These are phyloP conservation scores for Bubo scandiacus DNA, from an alignment of 2,113 vertebrate species.

Conservation along the genomic window DNA sequence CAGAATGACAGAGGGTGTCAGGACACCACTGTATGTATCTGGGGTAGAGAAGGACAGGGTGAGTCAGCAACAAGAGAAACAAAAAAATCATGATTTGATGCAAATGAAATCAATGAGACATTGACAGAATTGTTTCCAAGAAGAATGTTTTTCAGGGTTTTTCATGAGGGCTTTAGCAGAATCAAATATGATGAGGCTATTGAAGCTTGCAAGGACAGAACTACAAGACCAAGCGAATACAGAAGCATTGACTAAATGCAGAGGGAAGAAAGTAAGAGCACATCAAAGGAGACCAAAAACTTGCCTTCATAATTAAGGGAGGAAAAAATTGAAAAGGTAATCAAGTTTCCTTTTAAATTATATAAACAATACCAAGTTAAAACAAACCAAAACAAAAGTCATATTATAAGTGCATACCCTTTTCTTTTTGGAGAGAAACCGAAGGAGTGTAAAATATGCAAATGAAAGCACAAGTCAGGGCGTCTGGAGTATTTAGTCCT, in stretches of 20 bases:
- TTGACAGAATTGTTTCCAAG: not conserved
- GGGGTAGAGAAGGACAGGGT: not conserved
- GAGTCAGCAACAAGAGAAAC: not conserved
- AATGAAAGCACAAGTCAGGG: not conserved
- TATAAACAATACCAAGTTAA: conserved; percentile 55
- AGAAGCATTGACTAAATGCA: conserved; percentile 43
- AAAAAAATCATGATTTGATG: not conserved
- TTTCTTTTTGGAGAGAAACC: not conserved
- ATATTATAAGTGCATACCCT: not conserved
- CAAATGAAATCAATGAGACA: not conserved
- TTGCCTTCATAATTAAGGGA: conserved; percentile 11
- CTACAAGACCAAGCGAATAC: not conserved
- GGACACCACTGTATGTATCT: not conserved
- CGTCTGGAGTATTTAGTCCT: not conserved
- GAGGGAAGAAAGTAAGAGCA: not conserved
- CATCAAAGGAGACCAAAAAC: conserved; percentile 45
- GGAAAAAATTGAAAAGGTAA: conserved; percentile 55
- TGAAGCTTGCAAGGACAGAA: not conserved
- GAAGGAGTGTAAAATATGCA: not conserved
- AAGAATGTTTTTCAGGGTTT: not conserved
- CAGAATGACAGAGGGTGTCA: not conserved
- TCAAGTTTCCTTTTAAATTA: conserved; percentile 57
- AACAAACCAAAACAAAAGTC: not conserved
- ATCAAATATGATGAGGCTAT: not conserved
- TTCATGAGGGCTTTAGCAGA: not conserved